These are phyloP conservation scores for Rhombomys opimus DNA, from an alignment of 2,113 vertebrate genomes.

Conservation along the genomic window DNA sequence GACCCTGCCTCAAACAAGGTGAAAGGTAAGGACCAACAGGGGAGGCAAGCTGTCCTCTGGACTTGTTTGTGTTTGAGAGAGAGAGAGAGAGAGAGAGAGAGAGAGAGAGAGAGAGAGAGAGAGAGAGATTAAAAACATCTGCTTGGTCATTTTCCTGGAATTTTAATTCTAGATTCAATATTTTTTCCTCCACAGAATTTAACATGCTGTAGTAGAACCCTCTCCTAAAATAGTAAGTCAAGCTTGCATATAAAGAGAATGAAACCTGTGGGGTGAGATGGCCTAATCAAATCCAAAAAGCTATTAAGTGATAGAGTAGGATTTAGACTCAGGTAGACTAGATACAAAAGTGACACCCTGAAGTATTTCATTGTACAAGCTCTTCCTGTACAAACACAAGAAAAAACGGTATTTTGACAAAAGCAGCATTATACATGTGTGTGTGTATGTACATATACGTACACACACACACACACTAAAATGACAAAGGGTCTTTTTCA, in stretches of 20 bases:
- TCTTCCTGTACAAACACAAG: background rate
- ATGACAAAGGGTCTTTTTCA: background rate
- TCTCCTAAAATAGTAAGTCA: background rate
- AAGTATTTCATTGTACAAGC: background rate
- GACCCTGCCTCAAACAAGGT: no score
- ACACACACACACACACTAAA: no score
- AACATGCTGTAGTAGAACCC: background rate
- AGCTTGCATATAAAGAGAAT: background rate
- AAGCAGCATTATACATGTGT: no score
- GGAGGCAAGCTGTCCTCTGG: no score
- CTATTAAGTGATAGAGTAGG: background rate
- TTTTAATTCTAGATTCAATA: constrained; percentile 26
- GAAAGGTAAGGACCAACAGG: no score
- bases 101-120: no score
- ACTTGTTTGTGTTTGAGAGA: no score
- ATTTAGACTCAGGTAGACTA: background rate
- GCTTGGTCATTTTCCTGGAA: background rate
- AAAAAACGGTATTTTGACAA: background rate
- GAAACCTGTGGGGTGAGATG: background rate
- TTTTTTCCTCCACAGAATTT: constrained; percentile 24
- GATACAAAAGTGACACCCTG: background rate
- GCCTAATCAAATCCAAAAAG: background rate
- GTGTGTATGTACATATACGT: no score
- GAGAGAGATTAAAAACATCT: background rate
- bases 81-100: no score